Evolutionary conservation across 2,113 vertebrate genomes (phyloP), one percentile per base, ranked within the genome.

Genomic region (Cyanoderma ruficeps): DNA sequence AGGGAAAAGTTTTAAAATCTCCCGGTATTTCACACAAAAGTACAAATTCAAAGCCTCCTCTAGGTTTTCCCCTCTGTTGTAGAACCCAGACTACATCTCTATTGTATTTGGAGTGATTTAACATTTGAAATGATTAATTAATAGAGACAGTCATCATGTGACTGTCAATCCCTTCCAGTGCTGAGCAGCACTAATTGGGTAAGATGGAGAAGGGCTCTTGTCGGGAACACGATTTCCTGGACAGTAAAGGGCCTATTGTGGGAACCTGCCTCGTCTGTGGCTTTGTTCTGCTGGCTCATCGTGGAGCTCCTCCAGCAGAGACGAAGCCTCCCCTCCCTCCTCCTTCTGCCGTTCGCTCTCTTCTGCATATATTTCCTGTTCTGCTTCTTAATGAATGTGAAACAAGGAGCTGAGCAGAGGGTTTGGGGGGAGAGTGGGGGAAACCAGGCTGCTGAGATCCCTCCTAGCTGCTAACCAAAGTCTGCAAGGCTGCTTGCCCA

Each of bases 231-330:
- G 5, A 46, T 83, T 96, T 96, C 87, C 82, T 93, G 94, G 95
- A 93, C 91, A 83, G 94, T 25, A 30, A 91, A 94, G 87, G 80
- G 61, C 52, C 69, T 61, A 0, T 50, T 75, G 93, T 87, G 78
- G 81, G 31, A 75, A 60, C 42, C 53, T 81, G 80, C 69, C 91
- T 87, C 0, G 0, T 23, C 84, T 65, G 59, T 2, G 33, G 46
- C 93, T 94, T 93, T 79, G 70, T 89, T 89, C 90, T 94, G 70
- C 91, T 89, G 17, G 20, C 89, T 94, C 86, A 46, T 57, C 42
- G 41, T 56, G 61, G 89, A 81, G 64, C 13, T 94, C 69, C 91
- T 94, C 87, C 77, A 30, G 89, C 9, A 49, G n/a, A 72, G 69
- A 71, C 15, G 10, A 79, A 22, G 12, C 37, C 57, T 93, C 52